Evolutionary conservation across 2,888 invertebrate genomes (phyloP).

Genomic region (Pocota personata): DNA sequence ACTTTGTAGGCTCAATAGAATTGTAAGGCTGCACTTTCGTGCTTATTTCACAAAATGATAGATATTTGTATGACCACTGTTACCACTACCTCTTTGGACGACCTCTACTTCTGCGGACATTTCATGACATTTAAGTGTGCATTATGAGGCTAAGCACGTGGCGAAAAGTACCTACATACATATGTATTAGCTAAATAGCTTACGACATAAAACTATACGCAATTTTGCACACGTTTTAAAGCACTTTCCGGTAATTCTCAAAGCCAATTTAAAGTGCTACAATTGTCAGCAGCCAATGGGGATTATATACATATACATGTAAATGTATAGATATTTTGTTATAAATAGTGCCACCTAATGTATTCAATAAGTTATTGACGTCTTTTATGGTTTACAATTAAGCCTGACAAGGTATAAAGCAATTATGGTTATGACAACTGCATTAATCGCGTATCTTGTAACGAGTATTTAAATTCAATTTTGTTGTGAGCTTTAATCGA

Average conservation of each 20-base stretch:
- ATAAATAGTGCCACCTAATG: not conserved
- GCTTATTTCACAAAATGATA: no score
- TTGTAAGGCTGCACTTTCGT: no score
- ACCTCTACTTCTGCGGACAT: no score
- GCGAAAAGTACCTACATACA: not conserved
- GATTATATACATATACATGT: not conserved
- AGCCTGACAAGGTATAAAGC: not conserved
- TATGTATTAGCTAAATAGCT: not conserved
- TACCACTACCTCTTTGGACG: no score
- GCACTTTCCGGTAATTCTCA: not conserved
- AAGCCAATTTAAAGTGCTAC: constrained; percentile 15
- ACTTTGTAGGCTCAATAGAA: no score
- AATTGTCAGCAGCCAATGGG: not conserved
- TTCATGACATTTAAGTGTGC: not conserved
- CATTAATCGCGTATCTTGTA: not conserved
- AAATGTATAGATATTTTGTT: not conserved
- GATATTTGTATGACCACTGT: no score
- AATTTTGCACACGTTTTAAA: not conserved
- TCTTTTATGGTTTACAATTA: not conserved
- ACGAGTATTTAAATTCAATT: not conserved
- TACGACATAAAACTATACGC: not conserved
- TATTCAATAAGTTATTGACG: not conserved
- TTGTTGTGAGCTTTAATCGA: no score
- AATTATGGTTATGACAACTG: not conserved
- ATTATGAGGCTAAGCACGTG: not conserved